Base-by-base conservation (phyloP, 2,113 vertebrate species). In the Bos indicus region DNA sequence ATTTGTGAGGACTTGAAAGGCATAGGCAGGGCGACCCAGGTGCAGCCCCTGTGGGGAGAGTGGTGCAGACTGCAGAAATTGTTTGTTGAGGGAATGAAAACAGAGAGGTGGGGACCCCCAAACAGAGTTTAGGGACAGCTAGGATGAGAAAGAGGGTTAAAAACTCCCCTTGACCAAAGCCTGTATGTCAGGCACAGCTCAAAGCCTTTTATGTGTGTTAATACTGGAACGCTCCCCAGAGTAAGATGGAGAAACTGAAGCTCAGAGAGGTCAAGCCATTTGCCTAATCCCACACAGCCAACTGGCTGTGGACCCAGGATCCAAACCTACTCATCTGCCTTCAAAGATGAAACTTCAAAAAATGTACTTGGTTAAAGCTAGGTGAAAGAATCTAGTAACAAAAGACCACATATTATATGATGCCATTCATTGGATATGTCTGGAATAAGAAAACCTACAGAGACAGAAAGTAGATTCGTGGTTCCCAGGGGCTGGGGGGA, bases 191-290 rank as follows among this genome's bases (percentile, higher is more conserved):
- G 60, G 64, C 52, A 57, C 40, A 40, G 57, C 30, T 52, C 10
- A 2, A 43, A 81, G 46, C 7, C 56, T 90, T 71, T 64, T 13
- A 17, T 7, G 6, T 30, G 26, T 5, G 14, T 43, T 54, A 28
- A 67, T 51, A 30, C 0, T 12, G 28, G 83, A 71, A 46, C 0
- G 0, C 0, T 52, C 43, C 23, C 26, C 4, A 0, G 7, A 16
- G 15, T n/a, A 52, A 56, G 74, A 54, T 74, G n/a, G 54, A 17
- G 13, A 83, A 91, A 91, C 46, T 7, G 8, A 93, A 60, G 57
- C 56, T 91, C 46, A 54, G 62, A 19, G 48, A 21, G 51, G n/a
- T 87, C 28, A 89, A 94, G 51, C 23, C 57, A 15, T 71, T 92
- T 71, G 30, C 77, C 64, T 82, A 88, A 80, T 95, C 12, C 8